Conservation (phyloP, 2,888 invertebrate species). For the Pelosia muscerda region DNA sequence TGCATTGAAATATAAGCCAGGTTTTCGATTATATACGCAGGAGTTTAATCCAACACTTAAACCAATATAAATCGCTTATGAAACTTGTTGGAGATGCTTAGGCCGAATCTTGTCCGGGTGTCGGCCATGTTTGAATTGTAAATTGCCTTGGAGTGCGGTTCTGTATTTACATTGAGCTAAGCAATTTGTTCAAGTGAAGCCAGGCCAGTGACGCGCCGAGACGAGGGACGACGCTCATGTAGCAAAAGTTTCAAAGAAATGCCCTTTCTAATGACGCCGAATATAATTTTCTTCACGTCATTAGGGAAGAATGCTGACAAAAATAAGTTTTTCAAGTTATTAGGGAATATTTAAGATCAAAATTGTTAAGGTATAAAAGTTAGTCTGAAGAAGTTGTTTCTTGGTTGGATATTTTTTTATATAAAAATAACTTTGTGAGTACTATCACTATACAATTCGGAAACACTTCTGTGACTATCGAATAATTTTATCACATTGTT, state of each 20-base stretch:
- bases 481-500: background rate
- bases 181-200: conserved; percentile 27
- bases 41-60: background rate
- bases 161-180: conserved; percentile 27
- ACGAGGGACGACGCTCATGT: background rate
- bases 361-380: background rate
- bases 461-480: background rate
- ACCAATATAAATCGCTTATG: conserved; percentile 12
- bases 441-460: background rate
- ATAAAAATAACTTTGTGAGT: background rate
- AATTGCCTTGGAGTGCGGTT: conserved; percentile 21
- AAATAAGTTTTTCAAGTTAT: conserved; percentile 11
- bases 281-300: conserved; percentile 23
- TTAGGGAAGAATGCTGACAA: conserved; percentile 20
- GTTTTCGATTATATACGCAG: background rate
- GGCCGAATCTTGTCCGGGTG: conserved; percentile 11
- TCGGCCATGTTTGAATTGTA: conserved; percentile 30
- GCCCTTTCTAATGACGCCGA: conserved; percentile 11
- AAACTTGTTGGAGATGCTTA: conserved; percentile 9
- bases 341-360: background rate
- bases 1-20: background rate
- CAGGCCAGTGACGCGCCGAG: background rate
- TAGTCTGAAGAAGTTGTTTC: background rate
- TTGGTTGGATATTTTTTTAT: background rate
- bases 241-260: conserved; percentile 11